phyloP scores from a whole-genome alignment of 30 jellyfish, hydroid and myxozoan genomes.

The Aurelia sp. region DNA sequence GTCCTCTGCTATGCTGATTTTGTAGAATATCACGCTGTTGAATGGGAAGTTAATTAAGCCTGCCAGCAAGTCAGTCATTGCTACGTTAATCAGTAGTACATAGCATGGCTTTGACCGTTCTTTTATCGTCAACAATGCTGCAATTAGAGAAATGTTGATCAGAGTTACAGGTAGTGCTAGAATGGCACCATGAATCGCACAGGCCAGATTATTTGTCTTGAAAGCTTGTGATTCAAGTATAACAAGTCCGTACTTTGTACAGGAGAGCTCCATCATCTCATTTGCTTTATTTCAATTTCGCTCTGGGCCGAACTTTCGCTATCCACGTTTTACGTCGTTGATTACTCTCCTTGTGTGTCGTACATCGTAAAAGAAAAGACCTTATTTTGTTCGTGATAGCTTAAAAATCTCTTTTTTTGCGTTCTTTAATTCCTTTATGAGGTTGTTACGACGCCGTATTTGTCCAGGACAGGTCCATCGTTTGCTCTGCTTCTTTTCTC shows the following conservation, averaged over 20 bases:
- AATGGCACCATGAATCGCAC: neutral
- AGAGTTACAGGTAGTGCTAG: constrained; percentile 35
- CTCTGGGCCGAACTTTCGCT: no score
- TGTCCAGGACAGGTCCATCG: no score
- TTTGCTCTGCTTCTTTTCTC: no score
- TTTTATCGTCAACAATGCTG: constrained; percentile 16
- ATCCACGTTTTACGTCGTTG: no score
- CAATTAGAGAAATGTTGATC: constrained; percentile 5
- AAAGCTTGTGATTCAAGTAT: neutral
- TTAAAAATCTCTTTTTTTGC: no score
- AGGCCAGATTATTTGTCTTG: constrained; percentile 1
- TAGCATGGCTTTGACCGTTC: constrained; percentile 56
- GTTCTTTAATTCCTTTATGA: no score
- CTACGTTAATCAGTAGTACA: constrained; percentile 31
- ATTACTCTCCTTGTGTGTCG: no score
- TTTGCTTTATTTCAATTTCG: no score
- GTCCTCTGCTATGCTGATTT: constrained; percentile 1
- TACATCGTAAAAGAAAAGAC: no score
- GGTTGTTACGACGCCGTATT: no score
- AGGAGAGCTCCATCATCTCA: neutral
- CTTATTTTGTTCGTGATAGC: no score
- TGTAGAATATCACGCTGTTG: constrained; percentile 18
- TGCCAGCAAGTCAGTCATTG: constrained; percentile 33
- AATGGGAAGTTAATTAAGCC: constrained; percentile 35
- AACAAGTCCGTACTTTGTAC: constrained; percentile 24